A percentile compares a stretch with the other conserved stretches of the same genome.
Evolutionary conservation across 30 jellyfish, hydroid and myxozoan genomes (phyloP).

Genomic region (Nemopilema nomurai): DNA sequence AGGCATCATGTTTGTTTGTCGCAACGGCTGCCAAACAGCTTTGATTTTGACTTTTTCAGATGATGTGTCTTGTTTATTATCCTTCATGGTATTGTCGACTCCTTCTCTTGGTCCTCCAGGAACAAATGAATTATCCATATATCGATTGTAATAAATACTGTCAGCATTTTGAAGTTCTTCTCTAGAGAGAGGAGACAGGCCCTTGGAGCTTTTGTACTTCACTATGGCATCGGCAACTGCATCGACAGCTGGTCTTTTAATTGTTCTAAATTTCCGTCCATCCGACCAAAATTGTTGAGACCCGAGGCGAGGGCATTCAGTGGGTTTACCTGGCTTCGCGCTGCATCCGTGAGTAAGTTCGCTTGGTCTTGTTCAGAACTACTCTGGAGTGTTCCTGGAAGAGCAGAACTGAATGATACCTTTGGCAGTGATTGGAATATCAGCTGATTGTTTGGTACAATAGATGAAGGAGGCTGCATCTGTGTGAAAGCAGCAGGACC

Average conservation of each 20-base stretch:
- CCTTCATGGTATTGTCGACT: not conserved
- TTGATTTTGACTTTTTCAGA: conserved; percentile 8
- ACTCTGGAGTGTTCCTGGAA: not conserved
- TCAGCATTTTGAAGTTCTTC: conserved; percentile 5
- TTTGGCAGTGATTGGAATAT: not conserved
- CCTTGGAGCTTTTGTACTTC: conserved; percentile 14
- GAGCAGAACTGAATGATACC: not conserved
- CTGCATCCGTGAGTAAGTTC: not conserved
- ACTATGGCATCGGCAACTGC: conserved; percentile 77
- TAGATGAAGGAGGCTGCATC: not conserved
- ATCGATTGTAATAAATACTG: not conserved
- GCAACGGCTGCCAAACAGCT: conserved; percentile 35
- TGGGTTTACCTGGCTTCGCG: conserved; percentile 10
- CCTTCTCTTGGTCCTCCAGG: not conserved
- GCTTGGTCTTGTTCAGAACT: not conserved
- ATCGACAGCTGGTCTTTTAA: conserved; percentile 64
- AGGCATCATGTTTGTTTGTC: not conserved
- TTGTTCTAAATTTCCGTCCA: conserved; percentile 29
- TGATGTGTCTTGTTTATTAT: not conserved
- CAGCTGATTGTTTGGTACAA: not conserved
- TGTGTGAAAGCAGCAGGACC: conserved; percentile 12
- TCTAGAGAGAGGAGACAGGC: not conserved
- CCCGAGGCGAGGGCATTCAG: conserved; percentile 14
- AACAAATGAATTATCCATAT: not conserved
- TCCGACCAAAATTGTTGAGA: conserved; percentile 3